Conservation (phyloP, 2,113 vertebrate species). For the Podiceps cristatus region DNA sequence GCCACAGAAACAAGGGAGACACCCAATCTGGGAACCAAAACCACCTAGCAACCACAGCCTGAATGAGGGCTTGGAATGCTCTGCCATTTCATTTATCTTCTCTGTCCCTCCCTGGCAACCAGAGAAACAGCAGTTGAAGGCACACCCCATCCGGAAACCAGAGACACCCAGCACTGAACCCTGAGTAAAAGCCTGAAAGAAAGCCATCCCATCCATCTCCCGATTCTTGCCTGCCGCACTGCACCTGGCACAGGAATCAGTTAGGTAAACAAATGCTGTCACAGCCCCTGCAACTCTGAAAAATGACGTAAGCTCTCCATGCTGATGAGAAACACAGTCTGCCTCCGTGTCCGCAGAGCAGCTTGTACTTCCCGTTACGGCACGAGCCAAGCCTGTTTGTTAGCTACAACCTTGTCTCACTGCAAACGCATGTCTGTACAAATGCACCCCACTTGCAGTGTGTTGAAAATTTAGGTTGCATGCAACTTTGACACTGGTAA, state of each 20-base stretch:
- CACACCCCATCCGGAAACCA: not conserved
- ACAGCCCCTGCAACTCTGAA: not conserved
- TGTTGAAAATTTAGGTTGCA: fast-evolving
- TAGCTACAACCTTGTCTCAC: not conserved
- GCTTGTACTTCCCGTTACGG: not conserved
- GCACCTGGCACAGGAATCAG: not conserved
- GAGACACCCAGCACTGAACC: not conserved
- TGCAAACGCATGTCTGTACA: not conserved
- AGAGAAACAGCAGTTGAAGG: not conserved
- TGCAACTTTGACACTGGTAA: not conserved
- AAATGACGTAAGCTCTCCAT: not conserved
- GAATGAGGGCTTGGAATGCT: not conserved
- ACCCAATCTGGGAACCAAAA: not conserved
- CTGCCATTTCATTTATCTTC: not conserved
- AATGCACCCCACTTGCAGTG: not conserved
- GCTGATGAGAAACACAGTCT: not conserved
- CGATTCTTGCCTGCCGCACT: not conserved
- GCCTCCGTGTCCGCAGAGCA: fast-evolving
- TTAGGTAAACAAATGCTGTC: not conserved
- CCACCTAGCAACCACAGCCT: not conserved
- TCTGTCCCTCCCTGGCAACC: constrained; percentile 2
- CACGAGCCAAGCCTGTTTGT: not conserved
- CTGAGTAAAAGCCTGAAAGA: not conserved
- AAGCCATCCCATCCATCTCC: not conserved
- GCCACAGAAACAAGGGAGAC: not conserved